Evolutionary conservation across 30 jellyfish, hydroid and myxozoan species (phyloP).

Genomic region (Calvadosia cruxmelitensis): DNA sequence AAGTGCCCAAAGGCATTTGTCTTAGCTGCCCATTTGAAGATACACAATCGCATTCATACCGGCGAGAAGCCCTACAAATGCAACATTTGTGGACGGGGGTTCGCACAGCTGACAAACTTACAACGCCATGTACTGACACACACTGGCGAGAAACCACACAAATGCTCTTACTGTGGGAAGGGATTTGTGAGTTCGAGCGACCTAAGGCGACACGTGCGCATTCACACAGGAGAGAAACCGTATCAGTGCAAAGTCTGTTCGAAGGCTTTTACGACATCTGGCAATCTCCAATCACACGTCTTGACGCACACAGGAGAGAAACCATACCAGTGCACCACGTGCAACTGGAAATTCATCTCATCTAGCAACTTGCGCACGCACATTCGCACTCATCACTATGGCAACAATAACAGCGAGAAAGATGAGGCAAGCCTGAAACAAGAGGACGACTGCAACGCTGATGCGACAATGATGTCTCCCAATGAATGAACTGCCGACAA

Average conservation of each 20-base stretch:
- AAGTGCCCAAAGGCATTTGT: slow-evolving; percentile 93
- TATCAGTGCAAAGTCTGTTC: slow-evolving; percentile 93
- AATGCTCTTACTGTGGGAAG: slow-evolving; percentile 83
- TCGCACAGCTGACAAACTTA: slow-evolving; percentile 88
- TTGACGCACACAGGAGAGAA: slow-evolving; percentile 93
- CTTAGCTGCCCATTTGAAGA: slow-evolving; percentile 87
- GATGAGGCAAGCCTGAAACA: slow-evolving; percentile 8
- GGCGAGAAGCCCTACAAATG: slow-evolving; percentile 97
- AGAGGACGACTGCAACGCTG: neutral
- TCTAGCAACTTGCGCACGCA: slow-evolving; percentile 82
- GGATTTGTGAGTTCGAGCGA: slow-evolving; percentile 95
- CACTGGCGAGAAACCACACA: slow-evolving; percentile 97
- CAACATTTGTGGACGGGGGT: slow-evolving; percentile 91
- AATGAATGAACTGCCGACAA: too few relatives aligned
- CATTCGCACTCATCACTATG: slow-evolving; percentile 73
- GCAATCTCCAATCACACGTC: slow-evolving; percentile 84
- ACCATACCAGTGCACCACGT: slow-evolving; percentile 83
- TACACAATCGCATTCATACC: slow-evolving; percentile 89
- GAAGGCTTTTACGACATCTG: slow-evolving; percentile 91
- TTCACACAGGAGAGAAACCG: slow-evolving; percentile 97
- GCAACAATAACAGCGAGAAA: slow-evolving; percentile 34
- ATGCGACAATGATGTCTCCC: too few relatives aligned
- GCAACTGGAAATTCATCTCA: slow-evolving; percentile 89
- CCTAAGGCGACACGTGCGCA: slow-evolving; percentile 86
- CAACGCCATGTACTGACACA: slow-evolving; percentile 92